Evolutionary conservation across 2,797 vertebrate genomes (phyloP).

Genomic region (Chelonia mydas): DNA sequence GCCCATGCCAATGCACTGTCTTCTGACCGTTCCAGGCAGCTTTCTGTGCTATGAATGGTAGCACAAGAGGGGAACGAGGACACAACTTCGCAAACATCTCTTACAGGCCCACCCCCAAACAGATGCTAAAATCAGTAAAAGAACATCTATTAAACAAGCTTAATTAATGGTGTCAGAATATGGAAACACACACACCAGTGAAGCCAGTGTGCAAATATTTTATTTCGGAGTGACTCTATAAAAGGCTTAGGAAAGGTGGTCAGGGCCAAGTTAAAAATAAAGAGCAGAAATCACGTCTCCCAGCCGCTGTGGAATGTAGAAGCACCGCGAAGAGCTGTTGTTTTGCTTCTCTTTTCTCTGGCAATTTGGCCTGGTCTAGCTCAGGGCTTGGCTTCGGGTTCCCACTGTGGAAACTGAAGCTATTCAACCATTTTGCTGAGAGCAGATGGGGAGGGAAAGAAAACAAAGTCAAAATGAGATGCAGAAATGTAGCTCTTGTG

Average conservation of each 20-base stretch:
- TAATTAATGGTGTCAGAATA: conserved; percentile 60
- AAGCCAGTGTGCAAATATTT: conserved; percentile 69
- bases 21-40: background rate
- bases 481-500: conserved; percentile 77
- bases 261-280: conserved; percentile 50
- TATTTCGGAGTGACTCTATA: conserved; percentile 52
- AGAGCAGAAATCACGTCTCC: conserved; percentile 47
- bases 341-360: conserved; percentile 51
- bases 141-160: background rate
- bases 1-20: background rate
- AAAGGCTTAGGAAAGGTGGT: conserved; percentile 46
- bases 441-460: conserved; percentile 66
- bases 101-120: background rate
- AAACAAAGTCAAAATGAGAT: conserved; percentile 74
- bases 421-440: conserved; percentile 78
- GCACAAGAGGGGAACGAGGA: background rate
- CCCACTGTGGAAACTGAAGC: conserved; percentile 70
- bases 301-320: conserved; percentile 52
- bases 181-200: conserved; percentile 48
- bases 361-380: conserved; percentile 32
- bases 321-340: conserved; percentile 59
- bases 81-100: background rate
- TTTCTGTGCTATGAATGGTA: background rate
- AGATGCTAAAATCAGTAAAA: conserved; percentile 28
- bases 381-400: conserved; percentile 61